Conservation (phyloP, 2,113 vertebrate species). For the Cottus gobio region DNA sequence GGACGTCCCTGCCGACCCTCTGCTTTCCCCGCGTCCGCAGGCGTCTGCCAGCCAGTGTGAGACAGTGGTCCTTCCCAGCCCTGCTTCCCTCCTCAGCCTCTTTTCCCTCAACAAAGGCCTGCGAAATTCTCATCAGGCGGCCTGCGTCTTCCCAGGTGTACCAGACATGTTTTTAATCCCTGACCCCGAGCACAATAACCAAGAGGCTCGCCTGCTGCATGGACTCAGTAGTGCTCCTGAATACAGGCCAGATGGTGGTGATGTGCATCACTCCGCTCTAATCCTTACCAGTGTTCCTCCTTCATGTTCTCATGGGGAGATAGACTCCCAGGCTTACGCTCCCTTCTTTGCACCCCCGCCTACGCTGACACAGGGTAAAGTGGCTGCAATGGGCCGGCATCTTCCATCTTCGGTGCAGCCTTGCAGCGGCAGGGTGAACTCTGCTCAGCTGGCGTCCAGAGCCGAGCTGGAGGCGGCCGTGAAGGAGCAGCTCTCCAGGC, state of each 20-base stretch:
- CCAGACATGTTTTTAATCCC: slow-evolving; percentile 74
- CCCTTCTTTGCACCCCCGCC: slow-evolving; percentile 71
- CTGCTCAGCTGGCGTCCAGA: slow-evolving; percentile 59
- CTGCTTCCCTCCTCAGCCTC: slow-evolving; percentile 80
- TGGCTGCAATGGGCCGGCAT: slow-evolving; percentile 54
- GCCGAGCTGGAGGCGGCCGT: slow-evolving; percentile 71
- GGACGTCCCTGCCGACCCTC: slow-evolving; percentile 69
- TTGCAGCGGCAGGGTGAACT: slow-evolving; percentile 53
- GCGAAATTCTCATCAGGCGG: slow-evolving; percentile 70
- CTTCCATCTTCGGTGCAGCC: slow-evolving; percentile 60
- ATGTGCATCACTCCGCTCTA: slow-evolving; percentile 33
- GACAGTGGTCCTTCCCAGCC: slow-evolving; percentile 80
- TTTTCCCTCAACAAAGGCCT: slow-evolving; percentile 72
- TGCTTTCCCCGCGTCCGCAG: slow-evolving; percentile 74
- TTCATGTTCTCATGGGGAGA: slow-evolving; percentile 57
- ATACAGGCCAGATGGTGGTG: slow-evolving; percentile 64
- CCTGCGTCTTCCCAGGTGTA: slow-evolving; percentile 74
- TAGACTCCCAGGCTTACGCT: slow-evolving; percentile 42
- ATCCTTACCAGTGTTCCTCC: slow-evolving; percentile 29
- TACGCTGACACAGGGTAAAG: slow-evolving; percentile 75
- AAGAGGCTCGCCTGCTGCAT: slow-evolving; percentile 63
- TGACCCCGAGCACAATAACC: slow-evolving; percentile 80
- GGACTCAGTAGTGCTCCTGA: slow-evolving; percentile 21
- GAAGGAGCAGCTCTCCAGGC: slow-evolving; percentile 82
- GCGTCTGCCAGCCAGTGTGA: slow-evolving; percentile 81